Conservation (phyloP, 2,113 vertebrate species). For the Anthoscopus minutus region DNA sequence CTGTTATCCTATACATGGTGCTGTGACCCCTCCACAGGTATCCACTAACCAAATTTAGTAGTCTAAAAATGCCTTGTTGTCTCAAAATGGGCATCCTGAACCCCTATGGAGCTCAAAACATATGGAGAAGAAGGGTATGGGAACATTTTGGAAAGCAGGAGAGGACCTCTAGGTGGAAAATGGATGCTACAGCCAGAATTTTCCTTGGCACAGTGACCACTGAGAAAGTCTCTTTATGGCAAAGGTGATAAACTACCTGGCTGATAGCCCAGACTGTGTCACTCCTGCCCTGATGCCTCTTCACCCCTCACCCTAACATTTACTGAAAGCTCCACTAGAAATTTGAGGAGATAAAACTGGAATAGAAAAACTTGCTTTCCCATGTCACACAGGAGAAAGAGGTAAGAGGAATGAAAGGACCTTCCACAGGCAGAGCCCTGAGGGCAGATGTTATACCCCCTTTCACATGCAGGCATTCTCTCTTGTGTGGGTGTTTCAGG, state of each 20-base stretch:
- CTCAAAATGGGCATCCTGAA: neutral
- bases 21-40: neutral
- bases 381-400: neutral
- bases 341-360: neutral
- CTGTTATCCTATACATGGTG: neutral
- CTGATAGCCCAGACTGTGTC: neutral
- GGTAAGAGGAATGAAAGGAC: neutral
- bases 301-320: neutral
- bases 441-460: neutral
- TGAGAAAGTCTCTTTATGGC: neutral
- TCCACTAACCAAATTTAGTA: neutral
- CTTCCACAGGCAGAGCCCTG: neutral
- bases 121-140: neutral
- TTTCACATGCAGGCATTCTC: neutral
- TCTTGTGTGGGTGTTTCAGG: rapidly evolving
- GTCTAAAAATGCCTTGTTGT: neutral
- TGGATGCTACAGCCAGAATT: neutral
- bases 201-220: neutral
- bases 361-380: neutral
- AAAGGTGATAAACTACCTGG: neutral
- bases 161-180: neutral
- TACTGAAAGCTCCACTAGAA: neutral
- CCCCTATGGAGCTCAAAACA: neutral
- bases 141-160: neutral
- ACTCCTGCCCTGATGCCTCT: neutral